Conservation (phyloP, 2,797 vertebrate species). For the Eremophila alpestris region DNA sequence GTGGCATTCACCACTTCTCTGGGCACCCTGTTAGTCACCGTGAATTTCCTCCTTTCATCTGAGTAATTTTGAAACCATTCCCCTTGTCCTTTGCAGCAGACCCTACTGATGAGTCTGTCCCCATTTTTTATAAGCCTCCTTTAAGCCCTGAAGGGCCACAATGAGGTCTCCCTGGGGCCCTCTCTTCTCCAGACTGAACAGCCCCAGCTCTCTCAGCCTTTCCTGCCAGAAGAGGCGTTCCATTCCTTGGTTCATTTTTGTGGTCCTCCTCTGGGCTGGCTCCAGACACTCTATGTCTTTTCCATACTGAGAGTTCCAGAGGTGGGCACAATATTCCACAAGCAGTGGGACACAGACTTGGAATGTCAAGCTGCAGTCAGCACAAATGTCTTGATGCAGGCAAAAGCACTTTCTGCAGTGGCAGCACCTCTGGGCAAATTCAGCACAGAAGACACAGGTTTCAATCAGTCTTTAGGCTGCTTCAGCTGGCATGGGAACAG, state of each 20-base stretch:
- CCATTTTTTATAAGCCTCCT: background rate
- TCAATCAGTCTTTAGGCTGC: background rate
- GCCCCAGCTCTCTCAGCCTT: background rate
- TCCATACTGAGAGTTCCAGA: background rate
- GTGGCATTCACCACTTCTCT: background rate
- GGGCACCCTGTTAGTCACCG: background rate
- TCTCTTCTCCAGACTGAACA: background rate
- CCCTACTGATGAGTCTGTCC: background rate
- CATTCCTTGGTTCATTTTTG: background rate
- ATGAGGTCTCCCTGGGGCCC: background rate
- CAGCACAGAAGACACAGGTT: background rate
- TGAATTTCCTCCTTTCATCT: background rate
- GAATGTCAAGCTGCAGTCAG: background rate
- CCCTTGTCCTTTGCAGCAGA: background rate
- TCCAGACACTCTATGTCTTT: background rate
- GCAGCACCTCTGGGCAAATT: background rate
- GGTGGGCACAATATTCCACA: accelerated
- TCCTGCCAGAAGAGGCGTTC: background rate
- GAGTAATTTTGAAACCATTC: background rate
- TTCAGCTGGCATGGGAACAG: background rate
- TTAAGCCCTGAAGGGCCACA: background rate
- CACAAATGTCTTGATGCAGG: background rate
- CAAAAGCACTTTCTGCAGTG: background rate
- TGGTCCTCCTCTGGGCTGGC: background rate
- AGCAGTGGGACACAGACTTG: background rate